Base-by-base conservation (phyloP, 1,140 invertebrate species). In the Oryctes rhinoceros region DNA sequence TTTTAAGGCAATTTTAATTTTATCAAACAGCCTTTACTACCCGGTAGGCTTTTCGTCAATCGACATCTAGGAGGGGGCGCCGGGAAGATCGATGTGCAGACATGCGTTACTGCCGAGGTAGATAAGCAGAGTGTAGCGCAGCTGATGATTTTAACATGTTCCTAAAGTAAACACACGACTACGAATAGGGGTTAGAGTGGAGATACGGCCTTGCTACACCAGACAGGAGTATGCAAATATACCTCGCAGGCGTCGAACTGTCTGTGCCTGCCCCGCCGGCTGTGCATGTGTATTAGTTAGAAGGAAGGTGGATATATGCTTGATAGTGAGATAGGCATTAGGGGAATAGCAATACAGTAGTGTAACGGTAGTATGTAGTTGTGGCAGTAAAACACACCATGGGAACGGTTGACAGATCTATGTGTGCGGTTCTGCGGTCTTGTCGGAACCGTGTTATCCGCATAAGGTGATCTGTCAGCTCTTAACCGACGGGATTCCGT, bases 91-190 rank as follows among this genome's bases (percentile, higher is more conserved):
- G 53, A 59, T 59, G 53, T 59, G 53, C 18, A 59, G 53, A 18
- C 53, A 18, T 18, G 53, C 53, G 53, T 59, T 59, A 59, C 39
- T 10, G 53, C 53, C 65, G 1, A 71, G 65, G 65, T 30, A 71
- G 24, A 24, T 24, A 71, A 71, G 13, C 6, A 24, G 35, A 15
- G 65, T 71, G 7, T 71, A 71, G 35, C 65, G 24, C 24, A 71
- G 65, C 65, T 71, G 65, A 71, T 71, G 65, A 71, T 71, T 71
- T 71, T 71, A 71, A 37, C 65, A 71, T 71, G 65, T 35, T 71
- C 24, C 65, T 9, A 71, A 71, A 71, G 65, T 71, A 71, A 71
- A 71, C 65, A 71, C 65, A 59, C 15, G 53, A 6, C 15, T 44
- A 44, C 1, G 5, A 10, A 44, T 10, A 44, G 39, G 39, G 39